Evolutionary conservation across 2,113 vertebrate genomes (phyloP).

Genomic region (Amphiprion ocellaris): DNA sequence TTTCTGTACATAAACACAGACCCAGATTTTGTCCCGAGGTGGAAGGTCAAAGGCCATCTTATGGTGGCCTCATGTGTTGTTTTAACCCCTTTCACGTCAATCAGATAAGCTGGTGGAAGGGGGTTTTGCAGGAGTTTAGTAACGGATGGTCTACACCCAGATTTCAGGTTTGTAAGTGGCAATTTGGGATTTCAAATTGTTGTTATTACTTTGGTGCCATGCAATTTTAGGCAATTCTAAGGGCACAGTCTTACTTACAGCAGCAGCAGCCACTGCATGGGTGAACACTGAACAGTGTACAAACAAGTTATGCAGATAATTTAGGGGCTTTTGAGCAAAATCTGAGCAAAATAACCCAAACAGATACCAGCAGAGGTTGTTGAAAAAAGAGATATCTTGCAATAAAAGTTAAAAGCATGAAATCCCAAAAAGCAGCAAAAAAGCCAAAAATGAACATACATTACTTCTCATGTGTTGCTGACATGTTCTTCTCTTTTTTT

Average conservation of each 20-base stretch:
- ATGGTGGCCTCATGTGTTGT: constrained; percentile 42
- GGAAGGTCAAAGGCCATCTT: constrained; percentile 62
- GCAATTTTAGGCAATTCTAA: constrained; percentile 50
- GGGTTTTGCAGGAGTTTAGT: constrained; percentile 20
- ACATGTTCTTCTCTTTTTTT: neutral
- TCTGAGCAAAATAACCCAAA: neutral
- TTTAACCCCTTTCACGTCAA: constrained; percentile 48
- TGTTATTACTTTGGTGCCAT: constrained; percentile 46
- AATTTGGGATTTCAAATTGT: constrained; percentile 65
- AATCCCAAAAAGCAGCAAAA: neutral
- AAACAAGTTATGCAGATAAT: neutral
- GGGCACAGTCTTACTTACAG: constrained; percentile 37
- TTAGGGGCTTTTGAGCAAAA: neutral
- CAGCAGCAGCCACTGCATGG: constrained; percentile 18
- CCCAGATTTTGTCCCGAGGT: constrained; percentile 46
- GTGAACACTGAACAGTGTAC: constrained; percentile 7
- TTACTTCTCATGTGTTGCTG: neutral
- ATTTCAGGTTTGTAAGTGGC: constrained; percentile 40
- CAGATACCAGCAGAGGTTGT: neutral
- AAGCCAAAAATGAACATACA: neutral
- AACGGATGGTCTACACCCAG: constrained; percentile 39
- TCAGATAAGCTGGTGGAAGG: constrained; percentile 30
- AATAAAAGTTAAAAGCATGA: neutral
- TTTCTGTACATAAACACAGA: constrained; percentile 70
- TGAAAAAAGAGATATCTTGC: neutral